phyloP scores from a whole-genome alignment of 2,888 invertebrate genomes.

The Machimus atricapillus region DNA sequence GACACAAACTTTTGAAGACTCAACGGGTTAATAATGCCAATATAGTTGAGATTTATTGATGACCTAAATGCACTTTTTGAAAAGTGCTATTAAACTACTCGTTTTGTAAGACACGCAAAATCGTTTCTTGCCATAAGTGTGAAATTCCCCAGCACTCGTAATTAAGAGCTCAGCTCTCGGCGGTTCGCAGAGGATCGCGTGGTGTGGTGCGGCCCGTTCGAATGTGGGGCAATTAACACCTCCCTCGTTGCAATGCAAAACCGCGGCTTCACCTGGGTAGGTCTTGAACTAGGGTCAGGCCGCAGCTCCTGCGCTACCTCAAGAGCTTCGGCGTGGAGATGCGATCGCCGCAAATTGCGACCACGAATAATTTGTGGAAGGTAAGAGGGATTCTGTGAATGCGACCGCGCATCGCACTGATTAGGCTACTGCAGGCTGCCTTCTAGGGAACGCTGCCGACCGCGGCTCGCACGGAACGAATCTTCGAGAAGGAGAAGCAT shows the following conservation, averaged over 20 bases:
- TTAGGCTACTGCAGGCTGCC: not conserved
- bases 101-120: not conserved
- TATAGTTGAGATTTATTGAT: not conserved
- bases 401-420: not conserved
- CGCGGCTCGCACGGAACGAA: not conserved
- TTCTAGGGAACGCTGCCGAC: not conserved
- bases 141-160: not conserved
- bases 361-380: not conserved
- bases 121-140: not conserved
- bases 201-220: not conserved
- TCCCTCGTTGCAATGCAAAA: not conserved
- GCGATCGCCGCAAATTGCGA: not conserved
- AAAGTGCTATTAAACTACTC: too few relatives aligned
- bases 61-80: too few relatives aligned
- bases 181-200: not conserved
- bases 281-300: not conserved
- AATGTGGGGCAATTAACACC: not conserved
- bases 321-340: not conserved
- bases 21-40: too few relatives aligned
- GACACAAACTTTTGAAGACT: too few relatives aligned
- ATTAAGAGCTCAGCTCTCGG: not conserved
- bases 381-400: not conserved
- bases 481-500: not conserved
- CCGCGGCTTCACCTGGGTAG: not conserved
- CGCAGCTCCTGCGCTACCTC: not conserved